A percentile compares a stretch with the other conserved stretches of the same genome.
Conservation (phyloP, 2,888 invertebrate species). For the Nematopogon swammerdamellus region DNA sequence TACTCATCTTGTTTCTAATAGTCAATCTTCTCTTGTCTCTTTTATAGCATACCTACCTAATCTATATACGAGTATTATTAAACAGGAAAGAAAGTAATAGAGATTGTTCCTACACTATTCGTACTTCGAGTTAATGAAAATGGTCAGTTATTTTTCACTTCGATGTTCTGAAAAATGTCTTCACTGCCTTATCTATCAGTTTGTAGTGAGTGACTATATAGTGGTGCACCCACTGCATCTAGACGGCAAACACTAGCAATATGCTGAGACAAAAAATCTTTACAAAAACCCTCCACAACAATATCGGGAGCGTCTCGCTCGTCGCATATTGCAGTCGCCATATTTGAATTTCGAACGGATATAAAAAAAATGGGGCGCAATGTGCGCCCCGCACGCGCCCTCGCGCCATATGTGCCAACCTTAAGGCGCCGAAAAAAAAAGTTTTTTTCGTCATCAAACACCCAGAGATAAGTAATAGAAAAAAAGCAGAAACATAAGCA, state of each 20-base stretch:
- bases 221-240: neutral
- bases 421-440: conserved; percentile 25
- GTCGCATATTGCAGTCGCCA: conserved; percentile 34
- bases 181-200: no score
- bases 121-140: no score
- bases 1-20: no score
- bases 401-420: conserved; percentile 30
- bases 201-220: no score
- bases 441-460: conserved; percentile 42
- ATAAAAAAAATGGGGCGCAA: conserved; percentile 50
- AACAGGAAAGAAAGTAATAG: no score
- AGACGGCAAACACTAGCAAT: conserved; percentile 3
- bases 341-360: conserved; percentile 51
- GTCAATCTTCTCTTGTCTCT: no score
- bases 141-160: no score
- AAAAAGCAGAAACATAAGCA: conserved; percentile 51
- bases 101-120: no score
- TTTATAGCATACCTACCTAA: no score
- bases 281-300: conserved; percentile 26
- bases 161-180: no score
- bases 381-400: conserved; percentile 44
- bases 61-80: no score
- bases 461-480: conserved; percentile 36
- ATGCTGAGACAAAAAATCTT: conserved; percentile 18
- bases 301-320: conserved; percentile 31